Evolutionary conservation across 2,888 invertebrate species (phyloP), one percentile per base, ranked within the genome.

Genomic region (Luperina testacea): DNA sequence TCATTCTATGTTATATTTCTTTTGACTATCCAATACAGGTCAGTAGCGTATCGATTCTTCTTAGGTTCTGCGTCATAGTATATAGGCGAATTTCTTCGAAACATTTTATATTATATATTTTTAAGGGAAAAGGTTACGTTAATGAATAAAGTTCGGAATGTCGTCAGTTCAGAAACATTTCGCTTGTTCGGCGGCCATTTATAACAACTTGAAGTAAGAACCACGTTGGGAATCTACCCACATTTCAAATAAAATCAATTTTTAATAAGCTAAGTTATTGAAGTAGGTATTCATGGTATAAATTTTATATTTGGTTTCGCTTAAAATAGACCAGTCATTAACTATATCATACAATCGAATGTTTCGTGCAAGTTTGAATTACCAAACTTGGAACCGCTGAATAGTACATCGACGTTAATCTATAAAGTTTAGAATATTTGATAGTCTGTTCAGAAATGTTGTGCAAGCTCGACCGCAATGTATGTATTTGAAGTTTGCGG

Each of bases 351-450:
- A 82, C 17, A 51, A 61, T 61, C n/a, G 32, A 51, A 61, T 45
- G 20, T 7, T 51, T 64, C 17, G 1, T 15, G 15, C 13, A 42
- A 75, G 24, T 65, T 77, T 32, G 42, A 32, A 83, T 48, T 7
- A 17, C 0, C 38, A 6, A 57, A n/a, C 69, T 75, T 51, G 27
- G 72, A 75, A 72, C 38, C 20, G 0, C 1, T 63, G 9, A 65
- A 57, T 24, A 63, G 45, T 42, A 38, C 48, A 69, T 77, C 32
- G 13, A 63, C 27, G 17, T 51, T 57, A 70, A 75, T 75, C 42
- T 57, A 38, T 51, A 17, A 73, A 64, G 75, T 83, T 79, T 42
- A 48, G 27, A 69, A 42, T 53, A 57, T 77, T 80, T 48, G 65
- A 72, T 42, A 45, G 68, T 61, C 13, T 67, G 20, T 48, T 67